Percentiles rank a stretch among this genome's conserved stretches.
Conservation (phyloP, 92 coral and sea anemone genomes). For the Umimayanthus chanpuru region DNA sequence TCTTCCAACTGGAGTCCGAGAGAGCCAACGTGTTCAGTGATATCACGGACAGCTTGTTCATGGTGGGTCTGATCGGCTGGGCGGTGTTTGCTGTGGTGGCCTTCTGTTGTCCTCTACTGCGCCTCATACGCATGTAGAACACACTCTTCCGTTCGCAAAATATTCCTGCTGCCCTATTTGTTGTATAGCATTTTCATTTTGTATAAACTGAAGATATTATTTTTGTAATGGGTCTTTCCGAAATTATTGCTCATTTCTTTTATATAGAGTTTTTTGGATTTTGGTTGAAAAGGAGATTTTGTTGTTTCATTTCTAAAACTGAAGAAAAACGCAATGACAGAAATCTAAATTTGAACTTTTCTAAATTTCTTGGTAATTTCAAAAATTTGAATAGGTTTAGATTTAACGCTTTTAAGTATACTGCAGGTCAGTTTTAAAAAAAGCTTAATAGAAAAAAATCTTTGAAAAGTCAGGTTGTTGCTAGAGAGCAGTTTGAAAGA, state of each 20-base stretch:
- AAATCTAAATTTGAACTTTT: not conserved
- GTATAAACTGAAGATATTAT: not conserved
- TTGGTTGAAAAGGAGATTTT: not conserved
- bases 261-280: not conserved
- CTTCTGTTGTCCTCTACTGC: slow-evolving; percentile 79
- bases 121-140: slow-evolving; percentile 54
- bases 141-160: not conserved
- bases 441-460: not conserved
- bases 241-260: not conserved
- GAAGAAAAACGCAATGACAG: not conserved
- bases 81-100: slow-evolving; percentile 73
- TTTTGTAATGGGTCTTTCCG: not conserved
- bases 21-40: slow-evolving; percentile 69
- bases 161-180: not conserved
- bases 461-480: not conserved
- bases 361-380: not conserved
- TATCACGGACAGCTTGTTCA: slow-evolving; percentile 75
- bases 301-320: not conserved
- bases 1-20: slow-evolving; percentile 69
- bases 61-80: slow-evolving; percentile 80
- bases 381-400: not conserved
- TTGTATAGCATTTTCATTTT: not conserved
- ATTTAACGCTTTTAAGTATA: not conserved
- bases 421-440: not conserved
- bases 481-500: not conserved